Percentiles rank a stretch among this genome's conserved stretches.
These are phyloP conservation scores for Zosterops japonicus DNA, from an alignment of 2,113 vertebrate genomes.

Conservation along the genomic window DNA sequence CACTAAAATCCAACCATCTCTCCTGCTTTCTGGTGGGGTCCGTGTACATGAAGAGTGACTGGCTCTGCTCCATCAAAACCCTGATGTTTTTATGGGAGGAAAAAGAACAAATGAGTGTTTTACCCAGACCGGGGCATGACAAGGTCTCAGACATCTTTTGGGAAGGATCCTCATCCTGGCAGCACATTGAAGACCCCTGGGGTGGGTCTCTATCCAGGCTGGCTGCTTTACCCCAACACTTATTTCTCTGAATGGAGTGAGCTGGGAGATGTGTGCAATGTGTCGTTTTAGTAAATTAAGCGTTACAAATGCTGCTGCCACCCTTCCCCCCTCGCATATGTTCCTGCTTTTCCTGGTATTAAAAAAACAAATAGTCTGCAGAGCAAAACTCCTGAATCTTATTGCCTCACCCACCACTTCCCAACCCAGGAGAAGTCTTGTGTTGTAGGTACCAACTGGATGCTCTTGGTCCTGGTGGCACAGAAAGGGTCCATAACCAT, in stretches of 20 bases:
- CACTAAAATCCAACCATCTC: not conserved
- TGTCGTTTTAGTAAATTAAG: conserved; percentile 44
- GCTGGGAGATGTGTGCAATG: not conserved
- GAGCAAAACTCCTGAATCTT: conserved; percentile 2
- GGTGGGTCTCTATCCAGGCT: not conserved
- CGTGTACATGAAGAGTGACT: accelerated
- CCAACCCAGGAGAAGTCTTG: not conserved
- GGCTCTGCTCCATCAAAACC: not conserved
- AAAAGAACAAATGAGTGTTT: not conserved
- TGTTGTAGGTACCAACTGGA: accelerated
- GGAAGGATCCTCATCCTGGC: accelerated
- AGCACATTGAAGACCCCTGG: accelerated
- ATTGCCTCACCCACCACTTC: not conserved
- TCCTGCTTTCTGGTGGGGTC: not conserved
- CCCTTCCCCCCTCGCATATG: conserved; percentile 47
- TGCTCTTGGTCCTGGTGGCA: not conserved
- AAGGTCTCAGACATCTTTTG: not conserved
- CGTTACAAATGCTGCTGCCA: conserved; percentile 8
- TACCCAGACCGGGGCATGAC: accelerated
- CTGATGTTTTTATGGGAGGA: not conserved
- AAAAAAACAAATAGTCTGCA: not conserved
- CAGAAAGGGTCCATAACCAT: not conserved
- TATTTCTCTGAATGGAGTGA: conserved; percentile 19
- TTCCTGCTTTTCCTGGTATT: not conserved
- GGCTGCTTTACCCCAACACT: not conserved